Evolutionary conservation across 2,888 invertebrate species (phyloP), one percentile per base, ranked within the genome.

Genomic region (Tiliacea citrago): DNA sequence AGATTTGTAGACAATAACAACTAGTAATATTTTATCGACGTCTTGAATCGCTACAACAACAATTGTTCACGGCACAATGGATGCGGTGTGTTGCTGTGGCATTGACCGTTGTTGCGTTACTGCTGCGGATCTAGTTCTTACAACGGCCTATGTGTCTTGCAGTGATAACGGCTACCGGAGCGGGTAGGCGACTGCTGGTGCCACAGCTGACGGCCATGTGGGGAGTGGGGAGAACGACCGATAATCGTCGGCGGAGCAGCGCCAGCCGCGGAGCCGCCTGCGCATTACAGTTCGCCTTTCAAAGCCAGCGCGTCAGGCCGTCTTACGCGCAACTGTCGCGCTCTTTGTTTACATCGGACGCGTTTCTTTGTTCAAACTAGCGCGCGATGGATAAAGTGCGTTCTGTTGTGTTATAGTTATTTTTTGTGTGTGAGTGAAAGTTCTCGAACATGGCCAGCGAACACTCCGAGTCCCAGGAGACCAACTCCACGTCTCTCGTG

Each of bases 181-280:
- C 58, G 77, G 24, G 58, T 58, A 77, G 58, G 60, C 68, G 60
- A 62, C 74, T 79, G 65, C 71, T 84, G 65, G 66, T 45, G 47
- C 49, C 67, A 75, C 86, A 86, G 89, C 91, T 92, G 89, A 87
- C 87, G 82, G 80, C 88, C 87, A 90, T 88, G 88, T 87, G 88
- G 81, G 86, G 88, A 89, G 89, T 91, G 91, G 92, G 94, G 94
- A 93, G 93, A 94, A 93, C 93, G 93, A 92, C 93, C 93, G 94
- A 94, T 95, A 94, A 92, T 91, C 90, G 85, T 60, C 79, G 75
- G 73, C 79, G 77, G 73, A 79, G 84, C 81, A 69, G 45, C 60
- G 60, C 80, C 86, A 86, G 85, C 73, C 86, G 85, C 88, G 75
- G 81, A 39, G 83, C 85, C 86, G 57, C 57, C 83, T 77, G 62